Percentiles rank a stretch among this genome's conserved stretches.
These are phyloP conservation scores for Asobara japonica DNA, from an alignment of 1,140 invertebrate species.

Conservation along the genomic window DNA sequence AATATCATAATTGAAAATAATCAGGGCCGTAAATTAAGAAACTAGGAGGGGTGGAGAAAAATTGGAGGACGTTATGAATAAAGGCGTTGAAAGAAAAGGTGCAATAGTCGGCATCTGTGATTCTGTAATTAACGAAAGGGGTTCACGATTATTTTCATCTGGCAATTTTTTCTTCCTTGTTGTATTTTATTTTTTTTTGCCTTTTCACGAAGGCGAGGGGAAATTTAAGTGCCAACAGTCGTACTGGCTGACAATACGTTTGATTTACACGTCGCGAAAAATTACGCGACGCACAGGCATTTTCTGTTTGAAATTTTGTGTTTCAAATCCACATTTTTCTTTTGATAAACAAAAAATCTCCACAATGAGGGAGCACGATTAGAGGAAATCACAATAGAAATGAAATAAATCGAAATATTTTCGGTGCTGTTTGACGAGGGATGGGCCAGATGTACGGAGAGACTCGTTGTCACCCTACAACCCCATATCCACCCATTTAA, in stretches of 20 bases:
- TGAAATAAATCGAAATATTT: too few relatives aligned
- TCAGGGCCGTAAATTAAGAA: neutral
- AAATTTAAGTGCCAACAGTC: constrained; percentile 36
- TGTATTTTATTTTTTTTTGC: neutral
- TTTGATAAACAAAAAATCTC: too few relatives aligned
- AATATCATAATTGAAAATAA: neutral
- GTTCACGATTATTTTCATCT: constrained; percentile 44
- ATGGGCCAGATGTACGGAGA: too few relatives aligned
- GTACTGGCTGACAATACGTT: constrained; percentile 52
- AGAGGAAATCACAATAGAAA: too few relatives aligned
- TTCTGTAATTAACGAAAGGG: constrained; percentile 65
- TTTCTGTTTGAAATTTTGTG: too few relatives aligned
- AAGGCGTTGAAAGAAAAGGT: constrained; percentile 49
- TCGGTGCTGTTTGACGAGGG: too few relatives aligned
- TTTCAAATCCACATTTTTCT: constrained; percentile 55
- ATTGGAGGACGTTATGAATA: neutral
- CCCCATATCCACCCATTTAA: constrained; percentile 29
- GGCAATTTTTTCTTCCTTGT: constrained; percentile 39
- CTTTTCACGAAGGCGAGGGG: constrained; percentile 10
- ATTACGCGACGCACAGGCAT: too few relatives aligned
- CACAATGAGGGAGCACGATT: too few relatives aligned
- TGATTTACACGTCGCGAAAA: constrained; percentile 59
- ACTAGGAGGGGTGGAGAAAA: constrained; percentile 1
- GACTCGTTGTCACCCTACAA: constrained; percentile 52
- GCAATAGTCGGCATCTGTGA: constrained; percentile 61